These are phyloP conservation scores for Thereva nobilitata DNA, from an alignment of 2,888 invertebrate species.

Conservation along the genomic window DNA sequence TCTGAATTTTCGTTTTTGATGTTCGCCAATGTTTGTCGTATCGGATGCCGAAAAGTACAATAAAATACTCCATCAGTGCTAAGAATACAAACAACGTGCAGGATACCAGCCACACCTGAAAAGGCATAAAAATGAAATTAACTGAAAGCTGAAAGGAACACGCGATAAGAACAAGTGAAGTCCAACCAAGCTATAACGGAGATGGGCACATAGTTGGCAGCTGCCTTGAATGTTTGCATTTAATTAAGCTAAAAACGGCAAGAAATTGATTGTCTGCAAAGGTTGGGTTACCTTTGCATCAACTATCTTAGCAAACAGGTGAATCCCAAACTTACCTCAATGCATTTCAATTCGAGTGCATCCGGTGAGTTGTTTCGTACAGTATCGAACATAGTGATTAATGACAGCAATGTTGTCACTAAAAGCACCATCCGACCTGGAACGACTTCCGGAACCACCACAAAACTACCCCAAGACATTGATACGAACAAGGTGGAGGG, in stretches of 20 bases:
- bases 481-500: slow-evolving; percentile 68
- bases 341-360: slow-evolving; percentile 66
- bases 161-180: too few species aligned
- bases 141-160: too few species aligned
- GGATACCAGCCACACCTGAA: slow-evolving; percentile 66
- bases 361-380: slow-evolving; percentile 69
- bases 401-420: slow-evolving; percentile 66
- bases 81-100: slow-evolving; percentile 69
- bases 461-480: slow-evolving; percentile 70
- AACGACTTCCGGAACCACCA: slow-evolving; percentile 68
- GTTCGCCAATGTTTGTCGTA: slow-evolving; percentile 68
- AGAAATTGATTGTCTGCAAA: not conserved
- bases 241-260: slow-evolving; percentile 35
- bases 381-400: slow-evolving; percentile 70
- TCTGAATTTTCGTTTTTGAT: slow-evolving; percentile 42
- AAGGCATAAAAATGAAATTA: slow-evolving; percentile 24
- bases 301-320: not conserved
- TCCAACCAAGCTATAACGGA: too few species aligned
- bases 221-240: slow-evolving; percentile 22
- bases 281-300: not conserved
- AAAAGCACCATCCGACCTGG: slow-evolving; percentile 66
- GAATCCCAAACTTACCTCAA: slow-evolving; percentile 55
- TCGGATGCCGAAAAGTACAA: slow-evolving; percentile 67
- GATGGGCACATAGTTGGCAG: not conserved
- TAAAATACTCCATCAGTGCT: slow-evolving; percentile 67